These are phyloP conservation scores for Willowsia nigromaculata DNA, from an alignment of 2,888 invertebrate species.

Conservation along the genomic window DNA sequence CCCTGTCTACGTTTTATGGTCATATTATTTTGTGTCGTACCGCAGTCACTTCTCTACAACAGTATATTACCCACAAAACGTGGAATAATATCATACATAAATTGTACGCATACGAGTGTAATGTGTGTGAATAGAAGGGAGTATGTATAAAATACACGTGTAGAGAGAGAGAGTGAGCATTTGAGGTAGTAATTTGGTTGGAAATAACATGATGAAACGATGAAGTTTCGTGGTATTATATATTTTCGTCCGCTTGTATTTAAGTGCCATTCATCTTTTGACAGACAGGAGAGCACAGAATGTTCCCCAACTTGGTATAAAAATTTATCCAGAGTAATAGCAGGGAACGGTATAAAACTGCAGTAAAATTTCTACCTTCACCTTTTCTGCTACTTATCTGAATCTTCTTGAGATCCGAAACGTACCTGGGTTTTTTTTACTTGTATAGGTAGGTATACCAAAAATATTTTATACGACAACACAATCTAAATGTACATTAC, in stretches of 20 bases:
- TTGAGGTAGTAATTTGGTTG: too few relatives aligned
- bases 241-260: background rate
- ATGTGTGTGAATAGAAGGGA: background rate
- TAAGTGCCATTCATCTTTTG: slow-evolving; percentile 15
- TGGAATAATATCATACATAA: background rate
- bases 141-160: background rate
- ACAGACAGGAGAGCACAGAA: background rate
- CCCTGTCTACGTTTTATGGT: slow-evolving; percentile 1
- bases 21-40: slow-evolving; percentile 19
- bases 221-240: too few relatives aligned
- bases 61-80: background rate
- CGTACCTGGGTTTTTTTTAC: background rate
- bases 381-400: background rate
- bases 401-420: background rate
- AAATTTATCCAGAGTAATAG: background rate
- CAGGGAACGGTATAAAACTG: slow-evolving; percentile 14
- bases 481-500: background rate
- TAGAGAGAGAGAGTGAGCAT: too few relatives aligned
- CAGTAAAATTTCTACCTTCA: slow-evolving; percentile 11
- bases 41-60: background rate
- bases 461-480: background rate
- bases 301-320: background rate
- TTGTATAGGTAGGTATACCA: too few relatives aligned
- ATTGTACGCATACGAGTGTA: too few relatives aligned
- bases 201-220: too few relatives aligned